Base-by-base conservation (phyloP, 2,888 invertebrate species). In the Choreutis nemorana region DNA sequence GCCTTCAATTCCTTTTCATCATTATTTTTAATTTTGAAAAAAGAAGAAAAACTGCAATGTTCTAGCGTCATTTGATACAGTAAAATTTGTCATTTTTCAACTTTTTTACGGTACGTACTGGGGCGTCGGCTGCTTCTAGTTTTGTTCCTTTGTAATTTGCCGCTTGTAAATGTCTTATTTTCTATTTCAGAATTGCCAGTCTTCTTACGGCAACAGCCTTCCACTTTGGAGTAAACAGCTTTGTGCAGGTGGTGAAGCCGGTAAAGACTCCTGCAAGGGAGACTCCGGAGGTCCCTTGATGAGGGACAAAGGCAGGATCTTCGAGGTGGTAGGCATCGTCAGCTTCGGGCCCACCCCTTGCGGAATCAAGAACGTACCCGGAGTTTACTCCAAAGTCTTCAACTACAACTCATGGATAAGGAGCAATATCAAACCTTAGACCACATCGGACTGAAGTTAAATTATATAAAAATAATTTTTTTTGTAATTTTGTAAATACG, bases 231-330 rank as follows among this genome's bases (percentile, higher is more conserved):
- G 38, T 1, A 45, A 51, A 2, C 66, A 65, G 33, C 32, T 86
- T 2, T 87, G 86, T 50, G 84, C 85, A 1, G 86, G 86, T 1
- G 86, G 85, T 1, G 60, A 62, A 24, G 51, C 45, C 10, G 81
- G 79, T 2, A 72, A 73, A 40, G 86, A 86, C 52, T 82, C 85
- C 1, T 87, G 86, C 43, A 56, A 70, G 22, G 85, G 86, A 0
- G 86, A 86, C 44, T 84, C 84, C 16, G 87, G 87, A 0, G 87
- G 87, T 1, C 85, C 87, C 0, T 62, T 87, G 2, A 85, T 85
- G 78, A 52, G 50, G 7, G 50, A 64, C 5, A 56, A 52, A 12
- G 46, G 41, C 3, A 45, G 45, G 5, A 37, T 31, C 1, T 53
- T 51, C 11, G 67, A 68, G 23, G 45, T 55, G 0, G 34, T 53